A percentile compares a stretch with the other conserved stretches of the same genome.
phyloP scores from a whole-genome alignment of 2,113 vertebrate genomes.

The Sapajus apella region DNA sequence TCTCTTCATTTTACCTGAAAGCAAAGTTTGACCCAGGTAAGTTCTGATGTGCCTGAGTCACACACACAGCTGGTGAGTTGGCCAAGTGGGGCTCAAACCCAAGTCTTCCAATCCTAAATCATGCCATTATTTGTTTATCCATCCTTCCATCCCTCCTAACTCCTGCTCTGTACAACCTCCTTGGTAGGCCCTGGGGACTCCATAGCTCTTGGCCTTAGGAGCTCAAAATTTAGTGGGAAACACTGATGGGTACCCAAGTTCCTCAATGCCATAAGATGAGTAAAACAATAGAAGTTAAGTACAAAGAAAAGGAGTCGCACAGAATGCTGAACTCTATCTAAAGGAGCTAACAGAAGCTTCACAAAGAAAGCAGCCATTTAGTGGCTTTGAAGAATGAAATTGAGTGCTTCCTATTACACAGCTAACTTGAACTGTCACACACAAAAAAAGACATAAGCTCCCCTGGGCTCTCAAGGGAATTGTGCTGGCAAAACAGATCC shows the following conservation, averaged over 20 bases:
- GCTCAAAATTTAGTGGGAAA: background rate
- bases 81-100: background rate
- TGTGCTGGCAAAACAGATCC: background rate
- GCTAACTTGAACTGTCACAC: background rate
- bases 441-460: background rate
- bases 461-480: background rate
- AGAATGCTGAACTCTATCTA: background rate
- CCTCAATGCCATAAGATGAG: background rate
- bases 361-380: background rate
- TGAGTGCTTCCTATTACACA: background rate
- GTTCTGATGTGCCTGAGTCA: background rate
- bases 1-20: slow-evolving; percentile 9
- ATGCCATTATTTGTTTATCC: background rate
- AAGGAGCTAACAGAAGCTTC: background rate
- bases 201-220: background rate
- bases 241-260: background rate
- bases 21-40: background rate
- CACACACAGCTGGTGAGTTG: background rate
- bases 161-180: background rate
- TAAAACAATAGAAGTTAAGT: background rate
- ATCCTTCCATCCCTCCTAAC: background rate
- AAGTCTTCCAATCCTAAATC: background rate
- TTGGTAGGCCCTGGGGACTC: background rate
- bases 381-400: background rate
- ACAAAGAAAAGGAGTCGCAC: background rate